Base-by-base conservation (phyloP, 2,113 vertebrate genomes). In the Mohoua ochrocephala region DNA sequence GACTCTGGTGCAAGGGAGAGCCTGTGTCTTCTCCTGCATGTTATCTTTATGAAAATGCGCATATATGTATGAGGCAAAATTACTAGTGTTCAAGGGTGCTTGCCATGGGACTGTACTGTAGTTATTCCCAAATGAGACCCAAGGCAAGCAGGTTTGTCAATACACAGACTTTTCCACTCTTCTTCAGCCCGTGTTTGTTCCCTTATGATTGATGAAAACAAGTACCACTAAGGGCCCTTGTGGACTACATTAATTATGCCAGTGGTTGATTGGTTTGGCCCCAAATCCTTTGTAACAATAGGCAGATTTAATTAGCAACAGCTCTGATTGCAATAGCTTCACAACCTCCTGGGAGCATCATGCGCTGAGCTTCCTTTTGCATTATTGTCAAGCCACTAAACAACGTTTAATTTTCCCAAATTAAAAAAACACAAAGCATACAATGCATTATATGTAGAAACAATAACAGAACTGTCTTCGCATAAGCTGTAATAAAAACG, bases 401-500 rank as follows among this genome's bases (percentile, higher is more conserved):
- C 39, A 93, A 69, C 2, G 5, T 74, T 91, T 91, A 67, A 69
- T 77, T 87, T 81, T 71, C 42, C 30, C 28, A 84, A 83, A 81
- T 61, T 71, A 80, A 92, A 95, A 85, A 79, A 73, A 73, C 89
- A 75, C 76, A 93, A 87, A 80, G 10, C 52, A 61, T 56, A 76
- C 41, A 37, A 39, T 64, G 31, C 27, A 33, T 88, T 64, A 70
- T 78, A 64, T 31, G 77, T 59, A 76, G 79, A 97, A 89, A 95
- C 96, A 97, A 91, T 93, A 96, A 71, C 81, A 96, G 93, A 96
- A 91, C 27, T 82, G 31, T 79, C 95, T 91, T 84, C 86, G 65
- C 7, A 28, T 86, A 71, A 94, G 49, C 8, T 1, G 24, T 84
- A 93, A 91, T 86, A 78, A 94, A 97, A 96, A 84, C 0, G 20